Evolutionary conservation across 2,888 invertebrate genomes (phyloP), one percentile per base, ranked within the genome.

Genomic region (Cataglyphis albicans): DNA sequence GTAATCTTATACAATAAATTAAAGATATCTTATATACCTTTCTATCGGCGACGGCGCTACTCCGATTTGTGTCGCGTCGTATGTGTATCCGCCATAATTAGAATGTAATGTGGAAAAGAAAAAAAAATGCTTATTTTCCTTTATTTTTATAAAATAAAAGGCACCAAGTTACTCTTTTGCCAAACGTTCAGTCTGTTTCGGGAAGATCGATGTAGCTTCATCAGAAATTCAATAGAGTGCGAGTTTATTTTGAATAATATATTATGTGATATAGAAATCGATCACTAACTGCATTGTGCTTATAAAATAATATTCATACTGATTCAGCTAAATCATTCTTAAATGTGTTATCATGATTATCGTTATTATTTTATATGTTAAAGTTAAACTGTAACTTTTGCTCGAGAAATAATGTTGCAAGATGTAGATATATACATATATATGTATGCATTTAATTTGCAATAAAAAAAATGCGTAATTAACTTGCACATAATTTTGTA

Each of bases 1-100:
- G 82, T 88, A 84, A 82, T 88, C 85, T 84, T 90, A 89, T 84
- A 85, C 82, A 89, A 89, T 90, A 90, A 90, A 90, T 90, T 78
- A 90, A 25, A 72, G 84, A 87, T 87, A 82, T 72, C 61, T 41
- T 72, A 72, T 67, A 57, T 68, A 80, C 82, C 67, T 55, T 25
- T 29, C 67, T 29, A 38, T 38, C 44, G 63, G 68, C 38, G 67
- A 67, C 72, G 81, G 83, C 84, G 82, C 78, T 84, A 87, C 63
- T 64, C 18, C 81, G 68, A 86, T 44, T 59, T 35, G 63, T 80
- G 80, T 84, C 81, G 81, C n/a, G n/a, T n/a, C 82, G 75, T 48
- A 48, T 68, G 18, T n/a, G 48, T 48, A 12, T 48, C 86, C 59
- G 64, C 48, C 84, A 84, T 68, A 84, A 86, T 85, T 86, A 88